These are phyloP conservation scores for Zaprionus vittiger DNA, from an alignment of 1,140 invertebrate species.

Conservation along the genomic window DNA sequence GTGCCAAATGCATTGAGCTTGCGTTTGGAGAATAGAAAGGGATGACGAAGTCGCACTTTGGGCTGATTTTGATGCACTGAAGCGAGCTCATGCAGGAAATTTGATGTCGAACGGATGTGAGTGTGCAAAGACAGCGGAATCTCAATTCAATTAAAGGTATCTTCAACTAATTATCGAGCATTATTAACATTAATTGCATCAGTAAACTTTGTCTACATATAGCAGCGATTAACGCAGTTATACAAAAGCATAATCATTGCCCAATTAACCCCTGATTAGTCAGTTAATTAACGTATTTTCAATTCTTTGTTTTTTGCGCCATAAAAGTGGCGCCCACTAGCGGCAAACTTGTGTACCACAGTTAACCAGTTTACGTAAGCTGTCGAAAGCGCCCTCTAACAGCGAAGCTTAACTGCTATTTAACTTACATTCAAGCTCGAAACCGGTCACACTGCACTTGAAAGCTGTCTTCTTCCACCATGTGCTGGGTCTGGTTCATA, in stretches of 20 bases:
- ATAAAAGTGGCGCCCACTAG: conserved; percentile 3
- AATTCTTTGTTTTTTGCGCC: neutral
- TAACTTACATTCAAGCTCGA: neutral
- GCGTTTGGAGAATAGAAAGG: neutral
- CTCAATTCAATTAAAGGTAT: conserved; percentile 13
- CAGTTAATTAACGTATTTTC: neutral
- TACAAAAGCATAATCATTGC: neutral
- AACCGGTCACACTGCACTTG: neutral
- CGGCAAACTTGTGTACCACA: neutral
- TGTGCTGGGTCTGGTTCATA: no score
- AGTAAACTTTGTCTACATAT: conserved; percentile 6
- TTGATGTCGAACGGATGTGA: conserved; percentile 45
- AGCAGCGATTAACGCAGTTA: neutral
- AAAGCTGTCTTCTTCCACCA: neutral
- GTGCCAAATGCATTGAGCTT: conserved; percentile 67
- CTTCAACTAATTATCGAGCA: conserved; percentile 11
- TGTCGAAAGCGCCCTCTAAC: conserved; percentile 18
- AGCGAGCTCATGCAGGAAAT: conserved; percentile 45
- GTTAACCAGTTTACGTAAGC: neutral
- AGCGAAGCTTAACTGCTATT: neutral
- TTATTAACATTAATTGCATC: conserved; percentile 21
- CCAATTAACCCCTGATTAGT: conserved; percentile 10
- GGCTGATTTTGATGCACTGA: conserved; percentile 13
- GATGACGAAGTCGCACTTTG: neutral
- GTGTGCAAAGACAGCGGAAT: conserved; percentile 4